phyloP scores from a whole-genome alignment of 2,113 vertebrate genomes.

The Salvator merianae region DNA sequence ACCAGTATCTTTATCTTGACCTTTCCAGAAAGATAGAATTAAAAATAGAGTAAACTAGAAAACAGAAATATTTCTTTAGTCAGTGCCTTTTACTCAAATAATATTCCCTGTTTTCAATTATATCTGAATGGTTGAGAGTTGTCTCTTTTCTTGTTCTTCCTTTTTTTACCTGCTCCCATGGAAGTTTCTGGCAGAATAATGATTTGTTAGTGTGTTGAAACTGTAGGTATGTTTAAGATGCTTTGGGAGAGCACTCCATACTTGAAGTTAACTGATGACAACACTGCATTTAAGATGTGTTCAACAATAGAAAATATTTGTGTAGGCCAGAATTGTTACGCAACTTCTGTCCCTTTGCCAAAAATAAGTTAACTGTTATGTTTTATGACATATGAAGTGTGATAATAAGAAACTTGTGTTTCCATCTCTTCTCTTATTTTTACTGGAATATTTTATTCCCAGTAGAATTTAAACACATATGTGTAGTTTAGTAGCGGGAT shows the following conservation, averaged over 20 bases:
- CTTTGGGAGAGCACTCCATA: conserved; percentile 27
- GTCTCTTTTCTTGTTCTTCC: neutral
- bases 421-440: conserved; percentile 78
- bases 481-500: conserved; percentile 78
- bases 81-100: conserved; percentile 47
- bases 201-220: conserved; percentile 59
- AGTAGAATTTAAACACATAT: conserved; percentile 69
- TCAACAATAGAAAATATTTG: conserved; percentile 79
- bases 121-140: conserved; percentile 55
- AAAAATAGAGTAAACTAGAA: conserved; percentile 46
- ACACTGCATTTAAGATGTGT: conserved; percentile 71
- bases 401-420: conserved; percentile 90
- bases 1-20: neutral
- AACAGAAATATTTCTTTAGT: conserved; percentile 39
- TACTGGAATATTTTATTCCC: conserved; percentile 79
- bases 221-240: conserved; percentile 45
- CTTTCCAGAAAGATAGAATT: neutral
- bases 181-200: conserved; percentile 45
- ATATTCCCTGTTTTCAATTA: conserved; percentile 71
- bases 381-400: conserved; percentile 85
- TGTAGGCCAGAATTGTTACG: conserved; percentile 73
- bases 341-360: conserved; percentile 79
- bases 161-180: conserved; percentile 62
- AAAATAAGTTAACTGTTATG: conserved; percentile 82
- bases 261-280: conserved; percentile 66